phyloP scores from a whole-genome alignment of 2,888 invertebrate species.

The Apodemia duryi region DNA sequence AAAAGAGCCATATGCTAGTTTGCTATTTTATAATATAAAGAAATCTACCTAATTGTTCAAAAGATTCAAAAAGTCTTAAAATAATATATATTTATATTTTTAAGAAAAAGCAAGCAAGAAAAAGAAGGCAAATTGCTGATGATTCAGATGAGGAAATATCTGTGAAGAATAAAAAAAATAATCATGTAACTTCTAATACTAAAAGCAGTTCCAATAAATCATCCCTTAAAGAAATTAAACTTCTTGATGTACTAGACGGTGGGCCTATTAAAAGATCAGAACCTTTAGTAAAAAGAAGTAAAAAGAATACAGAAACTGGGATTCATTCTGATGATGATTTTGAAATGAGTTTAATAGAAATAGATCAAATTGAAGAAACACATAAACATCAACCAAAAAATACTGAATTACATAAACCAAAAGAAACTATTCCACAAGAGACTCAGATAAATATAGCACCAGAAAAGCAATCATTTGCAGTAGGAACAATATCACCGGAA shows the following conservation, averaged over 20 bases:
- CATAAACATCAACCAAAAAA: constrained; percentile 22
- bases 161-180: constrained; percentile 42
- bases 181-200: constrained; percentile 31
- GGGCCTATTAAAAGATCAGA: constrained; percentile 80
- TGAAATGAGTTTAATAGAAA: constrained; percentile 81
- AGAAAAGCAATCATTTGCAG: neutral
- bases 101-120: constrained; percentile 54
- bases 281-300: constrained; percentile 61
- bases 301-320: constrained; percentile 67
- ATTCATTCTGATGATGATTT: constrained; percentile 85
- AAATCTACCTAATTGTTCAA: too few relatives aligned
- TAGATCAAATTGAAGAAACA: constrained; percentile 72
- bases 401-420: constrained; percentile 13
- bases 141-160: constrained; percentile 60
- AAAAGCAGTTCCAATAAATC: constrained; percentile 41
- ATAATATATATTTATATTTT: constrained; percentile 18
- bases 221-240: constrained; percentile 58
- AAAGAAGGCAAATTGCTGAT: constrained; percentile 47
- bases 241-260: constrained; percentile 81
- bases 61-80: too few relatives aligned
- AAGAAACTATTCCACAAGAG: neutral
- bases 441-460: neutral
- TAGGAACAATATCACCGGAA: neutral
- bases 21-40: too few relatives aligned
- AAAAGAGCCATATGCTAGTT: too few relatives aligned